Base-by-base conservation (phyloP, 1,140 invertebrate species). In the Lamellibrachia luymesi region DNA sequence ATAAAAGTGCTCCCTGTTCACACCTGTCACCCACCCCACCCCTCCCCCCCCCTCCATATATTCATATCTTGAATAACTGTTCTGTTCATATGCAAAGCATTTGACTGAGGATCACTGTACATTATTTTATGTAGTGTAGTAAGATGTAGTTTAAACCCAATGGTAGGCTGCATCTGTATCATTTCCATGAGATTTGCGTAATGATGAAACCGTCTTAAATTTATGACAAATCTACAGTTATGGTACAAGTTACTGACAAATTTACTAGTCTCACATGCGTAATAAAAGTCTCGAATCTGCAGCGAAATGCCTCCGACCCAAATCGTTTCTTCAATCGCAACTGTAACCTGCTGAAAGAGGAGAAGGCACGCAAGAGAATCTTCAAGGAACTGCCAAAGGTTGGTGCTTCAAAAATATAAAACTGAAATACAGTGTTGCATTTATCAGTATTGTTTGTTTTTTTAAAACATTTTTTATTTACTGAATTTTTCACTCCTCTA, bases 291-390 rank as follows among this genome's bases (percentile, higher is more conserved):
- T 93, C 91, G 90, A n/a, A 2, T 52, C 94, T 94, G 17, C 94
- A 96, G 95, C 95, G 94, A 92, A 97, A 97, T 94, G 97, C 97
- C 1, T 97, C 97, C 50, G 97, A 98, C 95, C 98, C 98, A 0
- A 97, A 98, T 94, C 97, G 98, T 2, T 98, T 98, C 95, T 92
- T 51, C 27, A 97, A 98, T 96, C 97, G 98, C 90, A 98, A 98
- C 7, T 98, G 98, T 0, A 97, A 98, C 94, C 96, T 99, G 10
- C 96, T 99, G 0, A 97, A 97, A 51, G 98, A 98, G 95, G 98
- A 98, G 96, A 98, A 98, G 94, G 98, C 98, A 94, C 97, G 98
- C 13, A 98, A 98, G 95, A 97, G 97, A 25, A 96, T 97, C 2
- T 97, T 97, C 90, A 98, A 97, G 95, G 96, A 96, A 92, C 93